Evolutionary conservation across 2,888 invertebrate species (phyloP).

Genomic region (Patella ulyssiponensis): DNA sequence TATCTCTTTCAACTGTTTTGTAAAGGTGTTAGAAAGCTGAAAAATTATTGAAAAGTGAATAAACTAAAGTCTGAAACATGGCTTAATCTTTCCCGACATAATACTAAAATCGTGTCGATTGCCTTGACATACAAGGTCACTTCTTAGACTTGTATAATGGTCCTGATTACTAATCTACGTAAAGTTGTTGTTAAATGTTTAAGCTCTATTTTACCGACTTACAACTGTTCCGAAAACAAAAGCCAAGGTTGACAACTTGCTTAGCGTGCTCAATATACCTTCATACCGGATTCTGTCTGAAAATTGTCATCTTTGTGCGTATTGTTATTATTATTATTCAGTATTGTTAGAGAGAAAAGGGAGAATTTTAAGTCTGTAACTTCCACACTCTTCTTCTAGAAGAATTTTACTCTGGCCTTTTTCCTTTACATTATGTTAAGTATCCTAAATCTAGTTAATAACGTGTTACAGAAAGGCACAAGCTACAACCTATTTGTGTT

Average conservation of each 20-base stretch:
- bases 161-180: neutral
- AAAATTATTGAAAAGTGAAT: too few species aligned
- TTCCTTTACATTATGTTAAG: too few species aligned
- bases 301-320: neutral
- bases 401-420: too few species aligned
- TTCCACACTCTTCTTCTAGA: too few species aligned
- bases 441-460: too few species aligned
- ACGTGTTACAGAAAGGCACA: too few species aligned
- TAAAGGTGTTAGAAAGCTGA: too few species aligned
- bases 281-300: neutral
- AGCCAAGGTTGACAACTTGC: conserved; percentile 13
- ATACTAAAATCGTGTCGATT: neutral
- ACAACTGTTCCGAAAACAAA: conserved; percentile 3
- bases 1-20: too few species aligned
- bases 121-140: conserved; percentile 7
- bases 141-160: conserved; percentile 1
- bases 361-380: neutral
- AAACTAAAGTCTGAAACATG: neutral
- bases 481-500: too few species aligned
- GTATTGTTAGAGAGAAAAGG: neutral
- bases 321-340: neutral
- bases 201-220: conserved; percentile 9
- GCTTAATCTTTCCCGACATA: neutral
- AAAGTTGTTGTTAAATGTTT: conserved; percentile 9
- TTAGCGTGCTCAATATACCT: neutral